Percentiles rank a stretch among this genome's conserved stretches.
Evolutionary conservation across 1,140 invertebrate species (phyloP).

Genomic region (Leptopilina boulardi): DNA sequence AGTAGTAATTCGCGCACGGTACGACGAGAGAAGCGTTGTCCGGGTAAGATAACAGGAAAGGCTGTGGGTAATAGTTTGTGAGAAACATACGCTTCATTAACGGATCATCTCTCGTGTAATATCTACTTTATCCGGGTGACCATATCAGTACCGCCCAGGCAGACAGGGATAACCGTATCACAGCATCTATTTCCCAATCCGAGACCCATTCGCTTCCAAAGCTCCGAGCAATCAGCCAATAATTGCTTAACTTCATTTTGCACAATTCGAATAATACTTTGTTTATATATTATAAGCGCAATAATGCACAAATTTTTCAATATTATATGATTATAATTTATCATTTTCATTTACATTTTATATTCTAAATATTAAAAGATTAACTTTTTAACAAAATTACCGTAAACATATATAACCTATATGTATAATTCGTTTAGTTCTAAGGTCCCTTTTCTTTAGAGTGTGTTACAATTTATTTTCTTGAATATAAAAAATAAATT

Average conservation of each 20-base stretch:
- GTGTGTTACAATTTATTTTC: too few species aligned
- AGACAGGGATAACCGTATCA: conserved; percentile 52
- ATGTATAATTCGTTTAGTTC: too few species aligned
- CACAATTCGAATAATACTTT: conserved; percentile 1
- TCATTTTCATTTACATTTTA: too few species aligned
- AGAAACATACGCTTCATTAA: conserved; percentile 77
- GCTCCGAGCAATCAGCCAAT: conserved; percentile 26
- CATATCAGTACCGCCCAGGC: conserved; percentile 57
- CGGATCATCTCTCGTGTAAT: conserved; percentile 78
- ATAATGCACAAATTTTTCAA: not conserved
- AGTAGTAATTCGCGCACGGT: conserved; percentile 69
- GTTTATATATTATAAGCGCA: too few species aligned
- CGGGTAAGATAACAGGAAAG: conserved; percentile 77
- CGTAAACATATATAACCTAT: too few species aligned
- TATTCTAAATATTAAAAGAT: too few species aligned
- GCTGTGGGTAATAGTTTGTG: conserved; percentile 74
- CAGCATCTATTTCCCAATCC: conserved; percentile 43
- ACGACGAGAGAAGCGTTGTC: conserved; percentile 69
- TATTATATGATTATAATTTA: too few species aligned
- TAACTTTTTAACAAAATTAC: too few species aligned
- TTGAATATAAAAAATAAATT: not conserved
- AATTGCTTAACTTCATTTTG: conserved; percentile 15
- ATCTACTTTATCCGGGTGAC: conserved; percentile 75
- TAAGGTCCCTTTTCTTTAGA: too few species aligned
- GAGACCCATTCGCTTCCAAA: conserved; percentile 7